phyloP scores from a whole-genome alignment of 1,140 invertebrate species.

The Pseudoatta argentina region DNA sequence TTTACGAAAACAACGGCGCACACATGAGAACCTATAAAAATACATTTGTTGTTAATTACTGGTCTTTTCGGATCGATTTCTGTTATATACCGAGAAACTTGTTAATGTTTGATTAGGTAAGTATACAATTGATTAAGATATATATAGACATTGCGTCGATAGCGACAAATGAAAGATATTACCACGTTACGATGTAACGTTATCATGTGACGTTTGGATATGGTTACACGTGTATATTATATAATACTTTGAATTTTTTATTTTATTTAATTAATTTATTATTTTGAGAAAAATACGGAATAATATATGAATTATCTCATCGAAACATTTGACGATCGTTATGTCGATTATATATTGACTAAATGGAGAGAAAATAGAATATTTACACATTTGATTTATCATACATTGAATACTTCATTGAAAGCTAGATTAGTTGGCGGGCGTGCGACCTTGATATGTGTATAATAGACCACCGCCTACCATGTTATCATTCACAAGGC shows the following conservation, averaged over 20 bases:
- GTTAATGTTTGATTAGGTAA: background rate
- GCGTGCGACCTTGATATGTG: background rate
- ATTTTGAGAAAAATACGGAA: background rate
- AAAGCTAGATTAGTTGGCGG: background rate
- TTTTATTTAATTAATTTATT: background rate
- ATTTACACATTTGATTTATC: background rate
- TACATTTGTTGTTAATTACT: constrained; percentile 57
- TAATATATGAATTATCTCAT: background rate
- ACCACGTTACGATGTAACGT: background rate
- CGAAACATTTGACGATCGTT: background rate
- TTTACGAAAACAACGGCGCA: constrained; percentile 26
- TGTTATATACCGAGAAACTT: background rate
- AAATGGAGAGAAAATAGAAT: background rate
- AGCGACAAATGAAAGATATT: background rate
- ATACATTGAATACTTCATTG: background rate
- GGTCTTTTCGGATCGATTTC: background rate
- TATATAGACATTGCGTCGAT: background rate
- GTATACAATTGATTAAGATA: background rate
- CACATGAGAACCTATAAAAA: constrained; percentile 40
- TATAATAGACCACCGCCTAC: background rate
- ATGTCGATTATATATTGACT: background rate
- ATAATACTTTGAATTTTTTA: background rate
- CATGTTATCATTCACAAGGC: background rate
- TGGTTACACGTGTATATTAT: background rate
- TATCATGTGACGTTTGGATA: background rate